These are phyloP conservation scores for Trichonephila clavata DNA, from an alignment of 1,140 invertebrate species.

Conservation along the genomic window DNA sequence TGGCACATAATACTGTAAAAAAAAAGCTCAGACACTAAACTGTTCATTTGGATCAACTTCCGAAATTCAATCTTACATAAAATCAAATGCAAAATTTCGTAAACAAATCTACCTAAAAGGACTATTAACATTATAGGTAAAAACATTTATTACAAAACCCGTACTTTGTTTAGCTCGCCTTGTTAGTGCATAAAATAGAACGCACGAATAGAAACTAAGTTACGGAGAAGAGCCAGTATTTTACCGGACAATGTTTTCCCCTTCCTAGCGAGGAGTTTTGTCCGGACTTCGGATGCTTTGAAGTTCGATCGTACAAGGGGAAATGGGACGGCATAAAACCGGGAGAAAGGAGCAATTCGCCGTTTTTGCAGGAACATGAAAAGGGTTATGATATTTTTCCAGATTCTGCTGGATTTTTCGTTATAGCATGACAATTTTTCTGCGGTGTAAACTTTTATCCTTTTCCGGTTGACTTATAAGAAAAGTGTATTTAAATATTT, in stretches of 20 bases:
- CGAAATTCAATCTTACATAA: too few species aligned
- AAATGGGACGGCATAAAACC: background rate
- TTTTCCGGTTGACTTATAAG: too few species aligned
- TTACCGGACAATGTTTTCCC: constrained; percentile 19
- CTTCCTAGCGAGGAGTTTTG: background rate
- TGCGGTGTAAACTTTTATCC: background rate
- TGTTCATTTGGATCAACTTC: too few species aligned
- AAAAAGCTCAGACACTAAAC: too few species aligned
- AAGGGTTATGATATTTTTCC: background rate
- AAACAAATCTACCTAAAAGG: too few species aligned
- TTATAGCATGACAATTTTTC: background rate
- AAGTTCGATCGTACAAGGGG: background rate
- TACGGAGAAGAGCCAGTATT: background rate
- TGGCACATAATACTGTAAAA: too few species aligned
- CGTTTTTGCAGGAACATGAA: background rate
- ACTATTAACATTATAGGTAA: too few species aligned
- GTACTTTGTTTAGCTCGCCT: too few species aligned
- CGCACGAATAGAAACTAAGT: background rate
- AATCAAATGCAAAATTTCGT: too few species aligned
- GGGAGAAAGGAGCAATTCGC: background rate
- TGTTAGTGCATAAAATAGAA: too few species aligned
- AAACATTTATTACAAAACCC: too few species aligned
- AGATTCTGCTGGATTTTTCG: background rate
- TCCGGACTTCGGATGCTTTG: background rate
- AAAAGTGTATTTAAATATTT: too few species aligned